A percentile compares a stretch with the other conserved stretches of the same genome.
These are phyloP conservation scores for Hypothenemus hampei DNA, from an alignment of 1,140 invertebrate species.

Conservation along the genomic window DNA sequence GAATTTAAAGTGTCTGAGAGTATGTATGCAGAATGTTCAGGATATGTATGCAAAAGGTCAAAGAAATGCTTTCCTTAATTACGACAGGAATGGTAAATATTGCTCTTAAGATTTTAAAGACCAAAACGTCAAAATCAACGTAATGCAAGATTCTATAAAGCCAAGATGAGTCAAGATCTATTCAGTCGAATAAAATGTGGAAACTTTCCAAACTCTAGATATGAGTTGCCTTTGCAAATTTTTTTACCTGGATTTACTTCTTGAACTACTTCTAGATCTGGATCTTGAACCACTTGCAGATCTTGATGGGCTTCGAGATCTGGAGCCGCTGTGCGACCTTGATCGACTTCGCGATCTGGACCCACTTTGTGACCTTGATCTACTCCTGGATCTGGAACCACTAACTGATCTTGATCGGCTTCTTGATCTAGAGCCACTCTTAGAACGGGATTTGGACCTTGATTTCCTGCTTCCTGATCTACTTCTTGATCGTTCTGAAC, in stretches of 20 bases:
- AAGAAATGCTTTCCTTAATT: too few relatives aligned
- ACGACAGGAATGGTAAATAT: too few relatives aligned
- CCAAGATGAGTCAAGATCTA: too few relatives aligned
- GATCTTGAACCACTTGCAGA: slow-evolving; percentile 39
- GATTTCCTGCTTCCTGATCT: slow-evolving; percentile 36
- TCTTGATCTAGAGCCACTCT: slow-evolving; percentile 32
- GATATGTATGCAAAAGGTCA: too few relatives aligned
- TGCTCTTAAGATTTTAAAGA: too few relatives aligned
- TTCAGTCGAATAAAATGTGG: too few relatives aligned
- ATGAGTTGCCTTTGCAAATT: slow-evolving; percentile 22
- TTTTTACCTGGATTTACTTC: slow-evolving; percentile 20
- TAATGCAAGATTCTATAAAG: too few relatives aligned
- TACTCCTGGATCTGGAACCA: slow-evolving; percentile 33
- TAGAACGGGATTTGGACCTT: slow-evolving; percentile 34
- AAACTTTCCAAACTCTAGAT: too few relatives aligned
- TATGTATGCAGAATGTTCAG: too few relatives aligned
- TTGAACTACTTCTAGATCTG: slow-evolving; percentile 31
- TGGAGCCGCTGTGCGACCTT: slow-evolving; percentile 25
- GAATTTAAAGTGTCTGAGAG: too few relatives aligned
- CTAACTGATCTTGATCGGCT: slow-evolving; percentile 30
- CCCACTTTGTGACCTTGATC: slow-evolving; percentile 29
- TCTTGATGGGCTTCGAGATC: slow-evolving; percentile 33
- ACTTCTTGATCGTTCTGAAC: slow-evolving; percentile 42
- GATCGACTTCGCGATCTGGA: slow-evolving; percentile 44
- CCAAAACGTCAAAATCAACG: too few relatives aligned